phyloP scores from a whole-genome alignment of 2,888 invertebrate genomes.

The Eupithecia subumbrata region DNA sequence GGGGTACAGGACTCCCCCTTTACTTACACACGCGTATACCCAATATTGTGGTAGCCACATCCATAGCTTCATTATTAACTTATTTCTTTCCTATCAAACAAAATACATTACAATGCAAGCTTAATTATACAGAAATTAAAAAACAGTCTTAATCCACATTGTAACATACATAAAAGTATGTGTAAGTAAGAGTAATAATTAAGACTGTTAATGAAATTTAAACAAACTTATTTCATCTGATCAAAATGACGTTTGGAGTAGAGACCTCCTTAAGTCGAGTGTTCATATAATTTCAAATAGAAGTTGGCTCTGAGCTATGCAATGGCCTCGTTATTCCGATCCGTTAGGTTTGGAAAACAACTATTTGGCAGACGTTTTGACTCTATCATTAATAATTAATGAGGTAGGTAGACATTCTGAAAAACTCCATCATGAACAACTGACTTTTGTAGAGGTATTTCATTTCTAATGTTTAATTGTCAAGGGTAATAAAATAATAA shows the following conservation, averaged over 20 bases:
- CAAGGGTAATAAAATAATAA: not conserved
- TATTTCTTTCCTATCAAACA: no score
- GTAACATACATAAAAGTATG: no score
- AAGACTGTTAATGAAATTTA: no score
- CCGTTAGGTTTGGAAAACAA: not conserved
- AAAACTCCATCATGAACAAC: not conserved
- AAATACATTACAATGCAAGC: no score
- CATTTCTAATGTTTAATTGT: not conserved
- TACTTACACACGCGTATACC: not conserved
- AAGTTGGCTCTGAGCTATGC: constrained; percentile 5
- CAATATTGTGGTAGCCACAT: not conserved
- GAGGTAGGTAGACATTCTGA: not conserved
- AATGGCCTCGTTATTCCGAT: constrained; percentile 12
- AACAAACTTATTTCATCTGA: not conserved
- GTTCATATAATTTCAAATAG: not conserved
- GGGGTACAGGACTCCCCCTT: not conserved
- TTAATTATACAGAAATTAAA: no score
- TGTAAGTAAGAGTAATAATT: no score
- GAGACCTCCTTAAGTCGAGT: no score
- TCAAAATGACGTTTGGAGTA: not conserved
- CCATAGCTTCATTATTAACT: not conserved
- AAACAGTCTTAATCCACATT: no score
- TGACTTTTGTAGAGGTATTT: not conserved
- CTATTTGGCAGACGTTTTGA: not conserved
- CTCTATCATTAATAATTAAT: not conserved